Conservation (phyloP, 2,888 invertebrate species). For the Dermolepida albohirtum region DNA sequence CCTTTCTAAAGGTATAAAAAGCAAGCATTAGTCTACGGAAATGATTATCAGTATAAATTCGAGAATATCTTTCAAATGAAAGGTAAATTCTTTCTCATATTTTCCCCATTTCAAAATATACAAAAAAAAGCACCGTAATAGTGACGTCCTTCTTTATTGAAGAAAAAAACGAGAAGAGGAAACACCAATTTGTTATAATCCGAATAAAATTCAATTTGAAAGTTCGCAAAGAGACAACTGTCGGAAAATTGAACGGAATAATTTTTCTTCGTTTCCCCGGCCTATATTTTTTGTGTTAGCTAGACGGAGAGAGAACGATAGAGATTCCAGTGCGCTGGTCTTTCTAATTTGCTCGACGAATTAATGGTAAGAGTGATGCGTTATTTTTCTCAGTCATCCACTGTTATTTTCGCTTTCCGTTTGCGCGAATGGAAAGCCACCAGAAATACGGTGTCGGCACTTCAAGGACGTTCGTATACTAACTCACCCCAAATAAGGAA, state of each 20-base stretch:
- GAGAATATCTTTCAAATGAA: no score
- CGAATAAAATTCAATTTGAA: conserved; percentile 36
- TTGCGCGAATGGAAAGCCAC: conserved; percentile 9
- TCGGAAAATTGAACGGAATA: conserved; percentile 31
- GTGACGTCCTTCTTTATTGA: no score
- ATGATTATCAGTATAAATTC: no score
- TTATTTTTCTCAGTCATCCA: conserved; percentile 18
- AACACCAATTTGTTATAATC: conserved; percentile 38
- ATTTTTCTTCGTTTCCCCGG: conserved; percentile 20
- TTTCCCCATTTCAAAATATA: no score
- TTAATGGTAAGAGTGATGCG: conserved; percentile 26
- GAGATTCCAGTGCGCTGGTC: conserved; percentile 2
- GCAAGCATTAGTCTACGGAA: no score
- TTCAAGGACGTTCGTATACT: background rate
- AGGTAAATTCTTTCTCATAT: no score
- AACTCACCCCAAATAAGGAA: no score
- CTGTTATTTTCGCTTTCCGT: conserved; percentile 16
- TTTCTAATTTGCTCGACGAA: conserved; percentile 19
- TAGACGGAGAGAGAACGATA: background rate
- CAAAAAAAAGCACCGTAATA: no score
- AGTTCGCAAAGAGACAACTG: conserved; percentile 30
- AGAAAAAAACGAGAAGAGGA: background rate
- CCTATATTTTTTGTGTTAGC: background rate
- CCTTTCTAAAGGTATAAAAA: no score
- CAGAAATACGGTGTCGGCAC: background rate